Base-by-base conservation (phyloP, 2,888 invertebrate genomes). In the Cylloceria caligata region DNA sequence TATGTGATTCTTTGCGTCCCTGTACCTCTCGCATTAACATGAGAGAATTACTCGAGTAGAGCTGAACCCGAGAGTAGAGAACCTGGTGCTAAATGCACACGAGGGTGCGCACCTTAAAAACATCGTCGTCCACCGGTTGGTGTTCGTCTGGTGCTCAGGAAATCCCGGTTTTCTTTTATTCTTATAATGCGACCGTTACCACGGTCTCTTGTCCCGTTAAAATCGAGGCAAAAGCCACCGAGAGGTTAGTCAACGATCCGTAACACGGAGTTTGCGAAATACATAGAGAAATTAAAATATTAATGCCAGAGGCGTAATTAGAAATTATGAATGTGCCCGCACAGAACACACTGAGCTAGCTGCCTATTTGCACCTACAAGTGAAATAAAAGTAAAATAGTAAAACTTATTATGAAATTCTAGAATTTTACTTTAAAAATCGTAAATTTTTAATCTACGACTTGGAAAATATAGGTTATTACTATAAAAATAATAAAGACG, bases 181-280 rank as follows among this genome's bases (percentile, higher is more conserved):
- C 67, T 76, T 71, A 79, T 75, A 75, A 72, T 67, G 45, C 79
- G 60, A 60, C 67, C 67, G 60, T 64, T 60, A 24, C 24, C 30
- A 57, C 47, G 60, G 16, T 19, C 3, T 65, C 36, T 30, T n/a
- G 9, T 30, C 13, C 7, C 21, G 34, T 13, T 34, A 34, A 60
- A 45, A 60, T 60, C 34, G 39, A 27, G 3, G 36, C 55, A 47
- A 80, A 55, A 76, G 57, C 60, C 39, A 60, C n/a, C 67, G 13
- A 52, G 62, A 45, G 68, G 60, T 68, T 62, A 73, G 55, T 76
- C 76, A 69, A 76, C 86, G 85, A 86, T 84, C 86, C 85, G 83
- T 85, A 84, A 84, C 76, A 81, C 36, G 0, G 77, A 81, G 76
- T 73, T 80, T 71, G 47, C 60, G 30, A 79, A 71, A 83, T 39